These are phyloP conservation scores for Chelonia mydas DNA, from an alignment of 2,797 vertebrate genomes.

Conservation along the genomic window DNA sequence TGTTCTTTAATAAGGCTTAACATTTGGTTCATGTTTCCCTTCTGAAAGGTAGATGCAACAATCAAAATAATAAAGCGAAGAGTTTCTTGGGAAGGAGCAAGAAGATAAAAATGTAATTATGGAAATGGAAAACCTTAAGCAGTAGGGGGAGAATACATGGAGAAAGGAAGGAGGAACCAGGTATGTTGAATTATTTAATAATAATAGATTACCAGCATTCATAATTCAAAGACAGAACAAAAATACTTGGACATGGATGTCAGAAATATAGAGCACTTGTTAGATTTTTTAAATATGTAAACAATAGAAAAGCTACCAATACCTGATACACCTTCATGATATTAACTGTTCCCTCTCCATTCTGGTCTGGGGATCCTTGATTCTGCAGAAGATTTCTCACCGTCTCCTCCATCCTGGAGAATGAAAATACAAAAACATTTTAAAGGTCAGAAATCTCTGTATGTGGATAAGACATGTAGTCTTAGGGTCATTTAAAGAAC, in stretches of 20 bases:
- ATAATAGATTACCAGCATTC: not conserved
- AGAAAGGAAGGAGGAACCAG: not conserved
- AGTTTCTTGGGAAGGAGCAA: not conserved
- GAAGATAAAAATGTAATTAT: not conserved
- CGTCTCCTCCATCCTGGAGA: constrained; percentile 93
- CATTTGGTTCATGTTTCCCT: not conserved
- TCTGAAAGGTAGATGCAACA: not conserved
- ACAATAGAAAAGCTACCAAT: constrained; percentile 47
- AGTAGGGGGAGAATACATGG: not conserved
- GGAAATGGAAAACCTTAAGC: not conserved
- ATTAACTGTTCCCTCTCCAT: constrained; percentile 85
- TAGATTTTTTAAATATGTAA: not conserved
- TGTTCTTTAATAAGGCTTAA: not conserved
- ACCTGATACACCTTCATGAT: constrained; percentile 91
- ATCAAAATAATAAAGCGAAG: not conserved
- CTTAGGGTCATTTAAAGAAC: constrained; percentile 33
- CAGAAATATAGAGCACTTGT: not conserved
- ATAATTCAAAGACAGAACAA: not conserved
- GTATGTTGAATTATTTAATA: not conserved
- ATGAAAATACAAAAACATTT: constrained; percentile 67
- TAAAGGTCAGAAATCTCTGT: constrained; percentile 16
- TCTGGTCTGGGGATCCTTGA: constrained; percentile 86
- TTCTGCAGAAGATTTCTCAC: constrained; percentile 90
- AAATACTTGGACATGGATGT: not conserved
- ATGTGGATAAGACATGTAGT: not conserved